Conservation (phyloP, 2,113 vertebrate species). For the Capreolus pygargus region DNA sequence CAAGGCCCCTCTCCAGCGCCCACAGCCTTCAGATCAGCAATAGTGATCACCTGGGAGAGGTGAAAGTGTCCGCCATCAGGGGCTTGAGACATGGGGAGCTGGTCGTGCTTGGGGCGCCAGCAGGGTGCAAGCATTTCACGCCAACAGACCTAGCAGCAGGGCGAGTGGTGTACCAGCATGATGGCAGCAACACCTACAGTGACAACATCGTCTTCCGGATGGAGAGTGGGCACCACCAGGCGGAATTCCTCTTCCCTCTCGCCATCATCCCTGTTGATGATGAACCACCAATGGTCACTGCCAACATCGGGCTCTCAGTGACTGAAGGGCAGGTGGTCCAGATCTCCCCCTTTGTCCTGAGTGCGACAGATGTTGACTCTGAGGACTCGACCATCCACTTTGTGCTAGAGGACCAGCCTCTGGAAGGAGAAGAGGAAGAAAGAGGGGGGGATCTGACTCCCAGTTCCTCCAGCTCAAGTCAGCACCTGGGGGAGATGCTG, state of each 20-base stretch:
- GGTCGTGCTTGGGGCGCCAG: constrained; percentile 67
- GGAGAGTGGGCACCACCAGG: constrained; percentile 84
- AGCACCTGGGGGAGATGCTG: constrained; percentile 79
- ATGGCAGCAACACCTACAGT: constrained; percentile 86
- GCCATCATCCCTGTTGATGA: constrained; percentile 86
- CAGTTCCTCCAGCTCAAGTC: neutral
- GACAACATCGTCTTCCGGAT: constrained; percentile 87
- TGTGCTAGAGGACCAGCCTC: constrained; percentile 69
- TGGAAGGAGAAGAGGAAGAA: neutral
- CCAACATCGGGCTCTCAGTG: constrained; percentile 83
- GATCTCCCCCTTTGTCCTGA: constrained; percentile 86
- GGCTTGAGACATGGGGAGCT: constrained; percentile 84
- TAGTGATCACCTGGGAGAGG: constrained; percentile 83
- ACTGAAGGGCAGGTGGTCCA: constrained; percentile 84
- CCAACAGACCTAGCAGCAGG: constrained; percentile 81
- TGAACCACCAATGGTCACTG: constrained; percentile 83
- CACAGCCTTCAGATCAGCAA: constrained; percentile 85
- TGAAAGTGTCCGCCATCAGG: constrained; percentile 80
- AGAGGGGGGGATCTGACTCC: neutral
- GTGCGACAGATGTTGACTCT: constrained; percentile 86
- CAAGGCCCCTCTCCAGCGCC: constrained; percentile 79
- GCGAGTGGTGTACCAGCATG: constrained; percentile 85
- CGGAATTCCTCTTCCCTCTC: constrained; percentile 87
- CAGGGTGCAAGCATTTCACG: constrained; percentile 79
- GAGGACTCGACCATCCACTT: constrained; percentile 85